Percentiles rank a stretch among this genome's conserved stretches.
phyloP scores from a whole-genome alignment of 2,888 invertebrate genomes.

The Eumacrocentrus americanus region DNA sequence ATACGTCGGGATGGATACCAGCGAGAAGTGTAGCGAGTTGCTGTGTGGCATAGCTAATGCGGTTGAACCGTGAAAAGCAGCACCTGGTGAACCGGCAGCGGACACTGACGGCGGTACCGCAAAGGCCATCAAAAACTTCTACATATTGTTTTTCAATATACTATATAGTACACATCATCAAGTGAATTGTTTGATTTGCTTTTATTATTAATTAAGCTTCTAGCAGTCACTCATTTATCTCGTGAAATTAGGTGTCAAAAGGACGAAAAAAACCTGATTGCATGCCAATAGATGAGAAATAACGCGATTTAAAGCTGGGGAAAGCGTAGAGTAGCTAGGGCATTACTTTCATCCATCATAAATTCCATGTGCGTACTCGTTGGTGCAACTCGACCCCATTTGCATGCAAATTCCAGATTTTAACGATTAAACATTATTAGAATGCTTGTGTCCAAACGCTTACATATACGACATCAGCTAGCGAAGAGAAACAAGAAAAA shows the following conservation, averaged over 20 bases:
- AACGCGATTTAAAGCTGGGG: conserved; percentile 3
- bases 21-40: neutral
- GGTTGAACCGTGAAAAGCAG: conserved; percentile 16
- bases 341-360: conserved; percentile 23
- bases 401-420: conserved; percentile 30
- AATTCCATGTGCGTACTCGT: conserved; percentile 28
- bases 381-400: conserved; percentile 18
- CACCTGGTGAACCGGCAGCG: neutral
- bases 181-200: too few species aligned
- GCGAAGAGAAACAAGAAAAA: too few species aligned
- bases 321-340: too few species aligned
- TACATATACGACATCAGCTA: too few species aligned
- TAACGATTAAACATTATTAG: conserved; percentile 32
- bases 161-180: too few species aligned
- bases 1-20: conserved; percentile 9
- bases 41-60: neutral
- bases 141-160: too few species aligned
- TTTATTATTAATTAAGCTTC: too few species aligned
- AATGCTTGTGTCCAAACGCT: neutral
- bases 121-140: neutral
- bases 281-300: conserved; percentile 2
- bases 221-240: too few species aligned
- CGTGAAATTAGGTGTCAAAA: too few species aligned
- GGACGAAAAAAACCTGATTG: neutral
- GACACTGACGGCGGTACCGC: neutral